Base-by-base conservation (phyloP, 2,797 vertebrate species). In the Huso huso region DNA sequence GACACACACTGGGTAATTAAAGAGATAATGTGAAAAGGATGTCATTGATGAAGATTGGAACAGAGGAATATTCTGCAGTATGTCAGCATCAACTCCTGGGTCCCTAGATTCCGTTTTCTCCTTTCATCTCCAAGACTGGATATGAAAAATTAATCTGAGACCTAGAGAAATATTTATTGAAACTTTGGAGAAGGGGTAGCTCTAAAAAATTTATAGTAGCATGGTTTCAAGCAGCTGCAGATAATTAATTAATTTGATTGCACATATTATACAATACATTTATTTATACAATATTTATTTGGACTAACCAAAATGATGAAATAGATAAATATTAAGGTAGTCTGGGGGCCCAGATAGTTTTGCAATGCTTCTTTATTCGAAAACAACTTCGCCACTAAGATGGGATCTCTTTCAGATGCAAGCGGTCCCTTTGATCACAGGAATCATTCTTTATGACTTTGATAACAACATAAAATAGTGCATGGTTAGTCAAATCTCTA, bases 231-330 rank as follows among this genome's bases (percentile, higher is more conserved):
- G 93, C 91, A 96, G 93, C 93, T 95, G 92, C 90, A 88, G 87
- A 94, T 90, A 85, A 88, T 90, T 95, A 92, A 95, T 97, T 95
- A 95, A 92, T 91, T 91, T 94, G 91, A 95, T 95, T 93, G 91
- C 90, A 84, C 85, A 78, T 81, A 89, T 88, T 88, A 89, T 77
- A 87, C 84, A 84, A 86, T 89, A 87, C 82, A 88, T 84, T 79
- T 51, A 78, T 86, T 86, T 79, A 86, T 84, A 81, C 83, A 84
- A 86, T 85, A 87, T 88, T 85, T 82, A 87, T 86, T 76, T 69
- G 68, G 70, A 76, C 76, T 78, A 66, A 80, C 77, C 75, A 72
- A 68, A 68, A 71, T 69, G 78, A 79, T 79, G 78, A 80, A 76
- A 84, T 68, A 76, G 71, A 78, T 68, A 69, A 62, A 74, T 48